Base-by-base conservation (phyloP, 2,888 invertebrate genomes). In the Temnothorax ravouxi region DNA sequence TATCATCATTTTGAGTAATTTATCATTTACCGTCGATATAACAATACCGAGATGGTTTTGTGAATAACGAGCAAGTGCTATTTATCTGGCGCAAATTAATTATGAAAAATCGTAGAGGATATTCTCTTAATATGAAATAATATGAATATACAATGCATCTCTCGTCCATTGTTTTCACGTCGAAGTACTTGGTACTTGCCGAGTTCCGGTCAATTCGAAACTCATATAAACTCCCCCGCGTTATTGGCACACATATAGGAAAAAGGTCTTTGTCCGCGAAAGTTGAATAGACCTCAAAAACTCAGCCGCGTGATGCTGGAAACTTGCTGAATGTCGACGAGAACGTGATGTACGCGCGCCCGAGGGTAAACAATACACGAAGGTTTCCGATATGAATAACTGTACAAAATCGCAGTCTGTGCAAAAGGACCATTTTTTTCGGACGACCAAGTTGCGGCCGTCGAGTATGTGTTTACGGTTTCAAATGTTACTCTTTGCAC, bases 331-430 rank as follows among this genome's bases (percentile, higher is more conserved):
- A 66, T 76, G 64, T 25, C 59, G 41, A 8, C 54, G 47, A 59
- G 29, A 11, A n/a, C 8, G 18, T 41, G 21, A 4, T 21, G 15
- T 64, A 56, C 54, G 34, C 54, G 44, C 67, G 52, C 34, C 69
- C 69, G 50, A 82, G 29, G 25, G 69, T 54, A 61, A 83, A 66
- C 66, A 56, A 56, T 50, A 38, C 34, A 44, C 59, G 52, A 66
- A 8, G 15, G 29, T 38, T 47, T 84, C 25, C 25, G 15, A 80
- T 84, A 84, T 56, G 50, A 84, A 80, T 44, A 81, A 72, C 88
- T 88, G 88, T 92, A 92, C 87, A 92, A 92, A 92, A 92, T 92
- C 89, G 88, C 91, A 91, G 91, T 92, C 90, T 89, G 29, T 59
- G 87, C 85, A 41, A 64, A 76, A 76, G 52, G 8, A 84, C 84